Evolutionary conservation across 2,888 invertebrate genomes (phyloP).

Genomic region (Parnassius apollo): DNA sequence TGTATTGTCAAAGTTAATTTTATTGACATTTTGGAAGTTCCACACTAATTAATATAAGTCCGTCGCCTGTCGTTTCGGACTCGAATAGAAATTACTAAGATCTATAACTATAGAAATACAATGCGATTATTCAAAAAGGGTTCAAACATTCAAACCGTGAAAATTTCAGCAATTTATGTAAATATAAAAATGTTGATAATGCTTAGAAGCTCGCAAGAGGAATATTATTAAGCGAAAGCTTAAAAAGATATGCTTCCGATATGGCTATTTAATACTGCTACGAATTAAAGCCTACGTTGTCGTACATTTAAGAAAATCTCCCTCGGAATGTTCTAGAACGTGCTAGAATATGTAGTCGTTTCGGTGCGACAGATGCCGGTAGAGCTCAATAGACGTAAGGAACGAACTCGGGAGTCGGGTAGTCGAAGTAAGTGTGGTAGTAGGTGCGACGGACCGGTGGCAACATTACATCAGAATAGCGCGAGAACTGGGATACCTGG

Average conservation of each 20-base stretch:
- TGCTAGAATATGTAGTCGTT: conserved; percentile 44
- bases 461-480: conserved; percentile 73
- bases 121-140: conserved; percentile 61
- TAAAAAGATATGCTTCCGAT: conserved; percentile 73
- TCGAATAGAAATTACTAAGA: conserved; percentile 42
- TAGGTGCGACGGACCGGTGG: conserved; percentile 63
- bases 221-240: conserved; percentile 58
- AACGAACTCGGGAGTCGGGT: conserved; percentile 58
- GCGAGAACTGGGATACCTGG: conserved; percentile 72
- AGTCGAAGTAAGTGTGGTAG: conserved; percentile 64
- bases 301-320: conserved; percentile 53
- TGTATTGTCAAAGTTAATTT: conserved; percentile 53
- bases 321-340: conserved; percentile 45
- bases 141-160: conserved; percentile 60
- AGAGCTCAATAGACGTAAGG: conserved; percentile 64
- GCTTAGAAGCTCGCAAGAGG: conserved; percentile 57
- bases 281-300: conserved; percentile 54
- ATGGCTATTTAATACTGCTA: conserved; percentile 62
- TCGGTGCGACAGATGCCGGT: conserved; percentile 28
- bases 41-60: conserved; percentile 30
- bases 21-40: conserved; percentile 62
- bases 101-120: conserved; percentile 74
- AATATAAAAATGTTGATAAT: conserved; percentile 67
- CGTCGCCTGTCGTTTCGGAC: conserved; percentile 33
- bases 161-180: conserved; percentile 46